phyloP scores from a whole-genome alignment of 2,113 vertebrate species.

The Pionites leucogaster region DNA sequence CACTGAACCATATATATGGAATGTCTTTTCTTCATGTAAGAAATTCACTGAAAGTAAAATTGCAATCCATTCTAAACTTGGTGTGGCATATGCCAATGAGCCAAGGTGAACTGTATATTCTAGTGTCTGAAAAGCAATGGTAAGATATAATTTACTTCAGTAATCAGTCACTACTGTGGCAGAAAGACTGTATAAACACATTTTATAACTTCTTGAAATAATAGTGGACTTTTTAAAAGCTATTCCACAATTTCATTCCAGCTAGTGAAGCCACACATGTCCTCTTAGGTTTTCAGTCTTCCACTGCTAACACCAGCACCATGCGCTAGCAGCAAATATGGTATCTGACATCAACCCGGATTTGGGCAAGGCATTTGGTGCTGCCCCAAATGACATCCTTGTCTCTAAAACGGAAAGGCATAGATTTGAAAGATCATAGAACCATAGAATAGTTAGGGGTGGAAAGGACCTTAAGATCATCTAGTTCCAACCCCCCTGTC shows the following conservation, averaged over 20 bases:
- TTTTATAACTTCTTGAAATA: background rate
- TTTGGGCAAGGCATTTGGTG: background rate
- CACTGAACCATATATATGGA: background rate
- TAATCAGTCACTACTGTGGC: background rate
- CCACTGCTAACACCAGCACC: background rate
- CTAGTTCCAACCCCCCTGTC: too few species aligned
- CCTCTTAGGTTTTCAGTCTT: background rate
- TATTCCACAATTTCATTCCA: background rate
- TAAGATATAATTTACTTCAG: background rate
- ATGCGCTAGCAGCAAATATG: background rate
- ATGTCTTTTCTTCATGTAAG: background rate
- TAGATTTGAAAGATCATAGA: background rate
- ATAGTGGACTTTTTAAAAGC: background rate
- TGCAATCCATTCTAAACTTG: background rate
- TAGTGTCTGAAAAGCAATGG: background rate
- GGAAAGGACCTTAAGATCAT: too few species aligned
- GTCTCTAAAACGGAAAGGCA: background rate
- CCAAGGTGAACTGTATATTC: background rate
- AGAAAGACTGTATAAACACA: background rate
- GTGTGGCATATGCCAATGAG: background rate
- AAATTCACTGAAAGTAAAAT: background rate
- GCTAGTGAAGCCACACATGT: background rate
- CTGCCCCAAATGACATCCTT: background rate
- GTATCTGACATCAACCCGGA: background rate
- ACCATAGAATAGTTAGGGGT: too few species aligned